phyloP scores from a whole-genome alignment of 2,113 vertebrate species.

The Synodontis membranacea region DNA sequence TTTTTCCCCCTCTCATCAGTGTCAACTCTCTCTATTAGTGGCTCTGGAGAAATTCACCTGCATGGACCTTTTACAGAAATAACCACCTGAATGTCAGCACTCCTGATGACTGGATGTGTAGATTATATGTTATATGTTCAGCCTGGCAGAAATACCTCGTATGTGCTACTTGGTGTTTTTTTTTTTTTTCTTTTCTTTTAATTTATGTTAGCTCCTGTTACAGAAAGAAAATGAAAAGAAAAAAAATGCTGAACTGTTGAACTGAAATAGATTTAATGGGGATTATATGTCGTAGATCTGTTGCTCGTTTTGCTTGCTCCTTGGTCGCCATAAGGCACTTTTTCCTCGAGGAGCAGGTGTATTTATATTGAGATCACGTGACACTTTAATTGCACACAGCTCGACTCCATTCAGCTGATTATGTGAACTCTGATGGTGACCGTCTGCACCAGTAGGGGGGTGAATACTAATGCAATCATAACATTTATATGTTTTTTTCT shows the following conservation, averaged over 20 bases:
- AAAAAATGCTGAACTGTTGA: background rate
- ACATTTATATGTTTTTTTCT: background rate
- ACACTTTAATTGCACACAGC: background rate
- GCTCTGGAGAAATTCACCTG: background rate
- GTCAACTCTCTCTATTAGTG: background rate
- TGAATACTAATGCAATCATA: slow-evolving; percentile 1
- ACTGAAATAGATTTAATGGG: background rate
- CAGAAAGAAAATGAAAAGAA: background rate
- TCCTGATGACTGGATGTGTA: slow-evolving; percentile 5
- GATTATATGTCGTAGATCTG: background rate
- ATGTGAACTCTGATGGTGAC: background rate
- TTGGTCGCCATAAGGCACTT: background rate
- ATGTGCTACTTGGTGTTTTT: background rate
- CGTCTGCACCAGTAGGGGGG: background rate
- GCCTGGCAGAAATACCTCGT: background rate
- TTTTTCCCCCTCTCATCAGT: background rate
- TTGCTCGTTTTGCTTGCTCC: background rate
- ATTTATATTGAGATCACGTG: background rate
- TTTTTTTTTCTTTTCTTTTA: background rate
- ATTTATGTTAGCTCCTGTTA: background rate
- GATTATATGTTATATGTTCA: slow-evolving; percentile 19
- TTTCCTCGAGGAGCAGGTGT: background rate
- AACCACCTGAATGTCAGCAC: background rate
- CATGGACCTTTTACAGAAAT: slow-evolving; percentile 17
- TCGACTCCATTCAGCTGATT: slow-evolving; percentile 2